Conservation (phyloP, 2,797 vertebrate genomes). For the Champsocephalus gunnari region DNA sequence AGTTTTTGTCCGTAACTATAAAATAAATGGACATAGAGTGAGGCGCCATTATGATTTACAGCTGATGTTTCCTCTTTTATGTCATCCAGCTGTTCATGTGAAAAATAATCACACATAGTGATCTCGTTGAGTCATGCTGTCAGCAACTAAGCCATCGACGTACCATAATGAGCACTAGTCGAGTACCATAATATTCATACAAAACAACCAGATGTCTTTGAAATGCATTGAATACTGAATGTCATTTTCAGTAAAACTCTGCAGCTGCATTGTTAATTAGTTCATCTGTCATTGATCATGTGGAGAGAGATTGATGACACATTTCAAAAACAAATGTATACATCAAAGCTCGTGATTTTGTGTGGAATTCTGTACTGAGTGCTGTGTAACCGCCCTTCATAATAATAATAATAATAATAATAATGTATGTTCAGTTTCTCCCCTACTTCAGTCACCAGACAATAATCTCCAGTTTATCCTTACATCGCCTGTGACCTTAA, state of each 20-base stretch:
- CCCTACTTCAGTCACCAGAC: slow-evolving; percentile 5
- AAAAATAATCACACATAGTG: slow-evolving; percentile 23
- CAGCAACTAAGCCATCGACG: background rate
- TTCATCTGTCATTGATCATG: slow-evolving; percentile 5
- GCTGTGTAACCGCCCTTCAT: background rate
- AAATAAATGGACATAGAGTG: background rate
- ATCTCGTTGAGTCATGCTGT: slow-evolving; percentile 23
- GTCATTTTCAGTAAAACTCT: slow-evolving; percentile 7
- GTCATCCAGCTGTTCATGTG: slow-evolving; percentile 16
- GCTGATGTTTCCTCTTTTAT: slow-evolving; percentile 12
- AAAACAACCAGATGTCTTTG: no score
- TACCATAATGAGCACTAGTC: no score
- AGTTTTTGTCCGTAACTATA: background rate
- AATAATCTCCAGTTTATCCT: slow-evolving; percentile 16
- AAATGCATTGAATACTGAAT: background rate
- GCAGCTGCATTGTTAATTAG: slow-evolving; percentile 24
- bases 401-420: background rate
- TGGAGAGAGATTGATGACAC: slow-evolving; percentile 1
- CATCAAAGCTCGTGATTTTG: slow-evolving; percentile 16
- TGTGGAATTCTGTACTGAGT: slow-evolving; percentile 1
- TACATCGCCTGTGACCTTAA: slow-evolving; percentile 4
- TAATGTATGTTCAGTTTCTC: slow-evolving; percentile 17
- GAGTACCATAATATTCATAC: no score
- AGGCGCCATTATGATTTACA: background rate
- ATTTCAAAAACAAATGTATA: no score